Evolutionary conservation across 2,113 vertebrate species (phyloP).

Genomic region (Empidonax alnorum): DNA sequence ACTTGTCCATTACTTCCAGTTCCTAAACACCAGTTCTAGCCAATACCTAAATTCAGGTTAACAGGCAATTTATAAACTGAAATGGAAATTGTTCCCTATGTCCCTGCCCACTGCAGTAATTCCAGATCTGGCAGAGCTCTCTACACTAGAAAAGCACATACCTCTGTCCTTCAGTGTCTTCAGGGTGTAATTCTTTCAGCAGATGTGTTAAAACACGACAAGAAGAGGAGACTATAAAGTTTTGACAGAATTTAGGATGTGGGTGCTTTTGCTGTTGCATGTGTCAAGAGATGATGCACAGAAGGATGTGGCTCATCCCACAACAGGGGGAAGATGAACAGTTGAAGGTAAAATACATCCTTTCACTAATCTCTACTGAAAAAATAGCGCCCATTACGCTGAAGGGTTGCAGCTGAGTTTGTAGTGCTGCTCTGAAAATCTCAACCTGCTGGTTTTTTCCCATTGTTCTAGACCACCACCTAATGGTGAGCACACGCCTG

Average conservation of each 20-base stretch:
- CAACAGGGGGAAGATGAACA: neutral
- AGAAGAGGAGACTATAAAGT: neutral
- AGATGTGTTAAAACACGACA: neutral
- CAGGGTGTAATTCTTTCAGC: neutral
- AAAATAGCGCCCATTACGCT: rapidly evolving
- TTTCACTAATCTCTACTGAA: neutral
- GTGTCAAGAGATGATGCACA: neutral
- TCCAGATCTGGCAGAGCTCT: neutral
- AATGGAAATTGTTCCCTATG: neutral
- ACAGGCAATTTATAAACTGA: neutral
- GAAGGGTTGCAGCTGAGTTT: neutral
- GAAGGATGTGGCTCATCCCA: neutral
- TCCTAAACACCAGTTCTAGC: neutral
- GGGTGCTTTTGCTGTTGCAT: neutral
- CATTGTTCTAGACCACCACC: neutral
- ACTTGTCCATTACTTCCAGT: neutral
- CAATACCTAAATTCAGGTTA: neutral
- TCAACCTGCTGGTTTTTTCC: too few relatives aligned
- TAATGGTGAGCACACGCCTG: neutral
- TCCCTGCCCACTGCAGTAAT: neutral
- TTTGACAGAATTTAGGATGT: neutral
- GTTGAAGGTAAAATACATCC: neutral
- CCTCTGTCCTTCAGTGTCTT: neutral
- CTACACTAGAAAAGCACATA: neutral
- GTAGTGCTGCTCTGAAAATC: neutral